phyloP scores from a whole-genome alignment of 2,113 vertebrate species.

The Misgurnus mizolepis region DNA sequence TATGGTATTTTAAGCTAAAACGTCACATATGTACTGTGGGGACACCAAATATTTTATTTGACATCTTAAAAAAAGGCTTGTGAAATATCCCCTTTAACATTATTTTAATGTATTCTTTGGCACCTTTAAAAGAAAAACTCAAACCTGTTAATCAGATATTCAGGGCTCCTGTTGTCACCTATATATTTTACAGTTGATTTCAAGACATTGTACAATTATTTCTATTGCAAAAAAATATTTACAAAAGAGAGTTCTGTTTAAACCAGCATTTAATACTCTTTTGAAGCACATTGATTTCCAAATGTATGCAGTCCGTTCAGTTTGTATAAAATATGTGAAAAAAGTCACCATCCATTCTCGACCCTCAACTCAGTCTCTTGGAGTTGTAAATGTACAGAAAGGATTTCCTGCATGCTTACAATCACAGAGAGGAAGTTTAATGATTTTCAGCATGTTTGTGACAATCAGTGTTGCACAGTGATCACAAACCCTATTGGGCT shows the following conservation, averaged over 20 bases:
- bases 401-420: slow-evolving; percentile 66
- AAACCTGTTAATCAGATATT: not conserved
- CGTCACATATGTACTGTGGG: too few species aligned
- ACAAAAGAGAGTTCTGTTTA: slow-evolving; percentile 60
- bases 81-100: too few species aligned
- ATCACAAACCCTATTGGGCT: slow-evolving; percentile 29
- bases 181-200: not conserved
- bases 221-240: slow-evolving; percentile 61
- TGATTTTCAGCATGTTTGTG: slow-evolving; percentile 55
- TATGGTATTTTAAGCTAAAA: too few species aligned
- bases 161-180: not conserved
- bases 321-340: slow-evolving; percentile 64
- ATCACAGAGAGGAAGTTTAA: slow-evolving; percentile 72
- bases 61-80: too few species aligned
- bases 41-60: too few species aligned
- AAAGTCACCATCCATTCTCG: slow-evolving; percentile 44
- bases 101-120: too few species aligned
- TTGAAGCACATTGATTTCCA: slow-evolving; percentile 58
- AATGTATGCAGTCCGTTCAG: slow-evolving; percentile 67
- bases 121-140: not conserved
- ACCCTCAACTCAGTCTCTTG: slow-evolving; percentile 54
- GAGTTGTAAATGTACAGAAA: slow-evolving; percentile 69
- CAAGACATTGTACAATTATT: slow-evolving; percentile 17
- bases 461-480: slow-evolving; percentile 38
- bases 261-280: slow-evolving; percentile 67